Percentiles rank a stretch among this genome's conserved stretches.
These are phyloP conservation scores for Drosophila gaucha DNA, from an alignment of 2,888 invertebrate genomes.

Conservation along the genomic window DNA sequence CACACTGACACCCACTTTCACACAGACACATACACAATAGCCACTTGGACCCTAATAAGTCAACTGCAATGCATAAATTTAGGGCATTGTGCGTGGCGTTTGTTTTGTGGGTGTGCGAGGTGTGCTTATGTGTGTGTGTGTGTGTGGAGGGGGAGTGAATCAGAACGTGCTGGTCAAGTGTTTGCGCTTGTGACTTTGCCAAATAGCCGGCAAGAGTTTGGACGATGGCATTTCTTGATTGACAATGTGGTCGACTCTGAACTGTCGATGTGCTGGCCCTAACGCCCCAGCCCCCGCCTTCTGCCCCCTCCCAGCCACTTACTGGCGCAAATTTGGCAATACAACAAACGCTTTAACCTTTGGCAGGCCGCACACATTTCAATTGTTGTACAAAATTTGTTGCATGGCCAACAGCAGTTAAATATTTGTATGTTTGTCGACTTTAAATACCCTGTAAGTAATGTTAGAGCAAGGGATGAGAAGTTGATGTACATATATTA, in stretches of 20 bases:
- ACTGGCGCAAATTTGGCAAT: slow-evolving; percentile 65
- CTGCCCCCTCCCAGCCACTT: background rate
- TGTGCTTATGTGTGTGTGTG: background rate
- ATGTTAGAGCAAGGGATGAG: background rate
- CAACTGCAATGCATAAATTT: slow-evolving; percentile 81
- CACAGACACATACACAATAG: slow-evolving; percentile 31
- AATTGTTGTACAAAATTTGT: slow-evolving; percentile 56
- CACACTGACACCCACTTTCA: slow-evolving; percentile 2
- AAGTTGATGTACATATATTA: background rate
- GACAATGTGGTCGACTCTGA: slow-evolving; percentile 69
- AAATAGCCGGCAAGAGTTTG: slow-evolving; percentile 51
- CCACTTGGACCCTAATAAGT: slow-evolving; percentile 75
- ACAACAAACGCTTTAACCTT: slow-evolving; percentile 75
- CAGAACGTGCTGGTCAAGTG: slow-evolving; percentile 63
- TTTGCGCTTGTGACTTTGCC: slow-evolving; percentile 65
- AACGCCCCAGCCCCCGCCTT: background rate
- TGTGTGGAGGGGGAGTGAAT: background rate
- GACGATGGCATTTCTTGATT: slow-evolving; percentile 68
- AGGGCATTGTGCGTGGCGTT: slow-evolving; percentile 41
- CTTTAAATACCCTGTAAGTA: background rate
- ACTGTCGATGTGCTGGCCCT: background rate
- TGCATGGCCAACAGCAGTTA: slow-evolving; percentile 31
- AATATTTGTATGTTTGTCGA: background rate
- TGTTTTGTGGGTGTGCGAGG: slow-evolving; percentile 1
- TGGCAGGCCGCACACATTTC: slow-evolving; percentile 76